Evolutionary conservation across 2,113 vertebrate species (phyloP).

Genomic region (Andinoacara biseriatus): DNA sequence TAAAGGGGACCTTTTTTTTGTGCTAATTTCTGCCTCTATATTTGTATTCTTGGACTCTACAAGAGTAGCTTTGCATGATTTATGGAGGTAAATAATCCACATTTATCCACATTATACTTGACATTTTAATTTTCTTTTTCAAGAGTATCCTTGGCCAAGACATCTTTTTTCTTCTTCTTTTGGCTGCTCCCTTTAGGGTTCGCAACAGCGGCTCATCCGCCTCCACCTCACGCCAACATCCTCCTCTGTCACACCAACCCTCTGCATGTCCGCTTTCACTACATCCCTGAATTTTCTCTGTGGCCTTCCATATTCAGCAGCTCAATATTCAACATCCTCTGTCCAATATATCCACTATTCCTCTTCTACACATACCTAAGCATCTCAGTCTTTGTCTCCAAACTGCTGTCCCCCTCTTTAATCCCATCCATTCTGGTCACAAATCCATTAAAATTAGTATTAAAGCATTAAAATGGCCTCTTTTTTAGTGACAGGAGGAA

Average conservation of each 20-base stretch:
- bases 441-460: background rate
- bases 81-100: background rate
- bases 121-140: too few relatives aligned
- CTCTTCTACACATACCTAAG: background rate
- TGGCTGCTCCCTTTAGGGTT: background rate
- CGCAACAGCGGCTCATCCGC: background rate
- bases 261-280: background rate
- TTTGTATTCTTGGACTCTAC: background rate
- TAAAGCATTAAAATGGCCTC: background rate
- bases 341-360: fast-evolving
- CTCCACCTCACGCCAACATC: background rate
- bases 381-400: background rate
- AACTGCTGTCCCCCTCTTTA: background rate
- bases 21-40: background rate
- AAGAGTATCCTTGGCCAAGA: too few relatives aligned
- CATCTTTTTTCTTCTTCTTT: too few relatives aligned
- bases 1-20: background rate
- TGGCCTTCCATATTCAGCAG: too few relatives aligned
- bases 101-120: background rate
- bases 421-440: background rate
- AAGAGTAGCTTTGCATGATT: background rate
- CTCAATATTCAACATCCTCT: fast-evolving
- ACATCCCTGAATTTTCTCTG: background rate
- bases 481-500: background rate
- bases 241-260: background rate